A percentile compares a stretch with the other conserved stretches of the same genome.
These are phyloP conservation scores for Sebastolobus alascanus DNA, from an alignment of 2,797 vertebrate species.

Conservation along the genomic window DNA sequence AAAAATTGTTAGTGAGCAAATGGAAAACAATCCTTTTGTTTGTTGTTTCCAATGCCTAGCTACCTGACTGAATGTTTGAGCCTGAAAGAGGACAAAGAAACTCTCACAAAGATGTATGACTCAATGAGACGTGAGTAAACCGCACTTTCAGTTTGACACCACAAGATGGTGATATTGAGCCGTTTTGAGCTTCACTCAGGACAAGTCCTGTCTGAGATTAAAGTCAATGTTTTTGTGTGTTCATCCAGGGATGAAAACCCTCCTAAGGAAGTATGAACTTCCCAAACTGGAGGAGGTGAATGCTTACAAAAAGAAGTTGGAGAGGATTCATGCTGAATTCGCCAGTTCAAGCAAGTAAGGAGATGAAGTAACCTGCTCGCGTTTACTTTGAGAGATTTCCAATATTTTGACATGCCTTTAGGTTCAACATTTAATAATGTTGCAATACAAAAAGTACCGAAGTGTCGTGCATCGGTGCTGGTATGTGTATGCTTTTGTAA, in stretches of 20 bases:
- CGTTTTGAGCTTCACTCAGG: not conserved
- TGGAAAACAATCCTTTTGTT: not conserved
- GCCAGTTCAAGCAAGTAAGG: constrained; percentile 87
- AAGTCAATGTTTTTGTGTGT: not conserved
- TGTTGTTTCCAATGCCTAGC: constrained; percentile 71
- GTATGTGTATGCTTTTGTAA: not conserved
- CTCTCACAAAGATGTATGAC: constrained; percentile 89
- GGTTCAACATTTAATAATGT: not conserved
- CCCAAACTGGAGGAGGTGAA: constrained; percentile 90
- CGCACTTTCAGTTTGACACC: constrained; percentile 41
- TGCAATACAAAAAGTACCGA: not conserved
- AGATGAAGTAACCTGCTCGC: not conserved
- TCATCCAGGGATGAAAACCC: constrained; percentile 89
- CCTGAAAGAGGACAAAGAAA: constrained; percentile 88
- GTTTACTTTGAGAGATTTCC: not conserved
- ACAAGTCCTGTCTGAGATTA: not conserved
- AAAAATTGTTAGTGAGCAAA: not conserved
- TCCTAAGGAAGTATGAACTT: constrained; percentile 92
- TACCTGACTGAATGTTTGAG: constrained; percentile 93
- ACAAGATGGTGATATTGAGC: constrained; percentile 62
- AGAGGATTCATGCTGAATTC: constrained; percentile 92
- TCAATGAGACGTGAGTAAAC: constrained; percentile 94
- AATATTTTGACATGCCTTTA: not conserved
- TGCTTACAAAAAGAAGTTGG: constrained; percentile 91
- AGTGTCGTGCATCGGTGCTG: not conserved